Evolutionary conservation across 2,797 vertebrate genomes (phyloP), one percentile per base, ranked within the genome.

Genomic region (Naso thynnoides): DNA sequence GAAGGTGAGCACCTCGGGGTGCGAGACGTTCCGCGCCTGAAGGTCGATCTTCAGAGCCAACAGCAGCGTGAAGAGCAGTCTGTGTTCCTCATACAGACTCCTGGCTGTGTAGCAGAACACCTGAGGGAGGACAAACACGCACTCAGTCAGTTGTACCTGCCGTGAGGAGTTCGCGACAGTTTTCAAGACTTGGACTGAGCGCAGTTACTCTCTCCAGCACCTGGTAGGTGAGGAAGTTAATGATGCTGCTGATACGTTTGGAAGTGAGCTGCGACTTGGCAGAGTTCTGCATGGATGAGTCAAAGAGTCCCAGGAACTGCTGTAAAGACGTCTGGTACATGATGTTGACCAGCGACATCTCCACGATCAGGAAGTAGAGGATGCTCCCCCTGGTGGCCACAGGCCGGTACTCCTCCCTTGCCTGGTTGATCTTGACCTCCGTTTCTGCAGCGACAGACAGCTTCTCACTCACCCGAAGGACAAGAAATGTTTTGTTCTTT

Each of bases 271-370:
- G 95, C 5, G 95, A 95, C 85, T 91, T 95, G 64, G 1, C 79
- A 0, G 96, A 95, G 75, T 79, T 88, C 75, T 93, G 92, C 92
- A 96, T 88, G 26, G 96, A 95, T 0, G 85, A 82, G 85, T 96
- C 95, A 73, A 97, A 97, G 56, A 96, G 91, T 18, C 94, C 91
- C 66, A 97, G 90, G 86, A 96, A 97, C 84, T 97, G 96, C 0
- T 92, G 63, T 36, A 96, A 86, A 0, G 96, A 96, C 16, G 95
- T 97, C 89, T 97, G 96, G 89, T 97, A 96, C 96, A 97, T 96
- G 70, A 95, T 44, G 79, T 96, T 96, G 54, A 97, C 95, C 78
- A 95, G 84, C 8, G 95, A 96, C 95, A 96, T 95, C 89, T 97
- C 96, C 85, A 96, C 95, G 23, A 96, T 95, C 54, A 97, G 94